Evolutionary conservation across 2,888 invertebrate species (phyloP).

Genomic region (Cataglyphis cursor): DNA sequence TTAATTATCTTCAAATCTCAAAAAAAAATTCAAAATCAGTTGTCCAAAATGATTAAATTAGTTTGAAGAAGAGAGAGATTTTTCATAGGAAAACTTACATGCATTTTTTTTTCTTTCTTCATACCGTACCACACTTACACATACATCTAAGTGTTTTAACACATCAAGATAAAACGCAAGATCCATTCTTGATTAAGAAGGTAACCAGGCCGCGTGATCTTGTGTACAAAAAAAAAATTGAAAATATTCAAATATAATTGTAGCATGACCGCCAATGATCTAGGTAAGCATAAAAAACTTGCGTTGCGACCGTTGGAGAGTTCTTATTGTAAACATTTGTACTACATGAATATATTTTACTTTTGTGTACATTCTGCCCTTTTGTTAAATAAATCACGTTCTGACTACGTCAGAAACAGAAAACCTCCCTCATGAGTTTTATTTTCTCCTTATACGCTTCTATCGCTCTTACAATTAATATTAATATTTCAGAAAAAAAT

Average conservation of each 20-base stretch:
- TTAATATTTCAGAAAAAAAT: neutral
- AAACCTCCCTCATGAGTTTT: neutral
- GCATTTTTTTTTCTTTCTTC: slow-evolving; percentile 2
- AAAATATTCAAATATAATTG: slow-evolving; percentile 15
- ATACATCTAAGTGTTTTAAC: slow-evolving; percentile 5
- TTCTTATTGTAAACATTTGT: slow-evolving; percentile 54
- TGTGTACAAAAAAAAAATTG: slow-evolving; percentile 18
- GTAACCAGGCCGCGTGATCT: neutral
- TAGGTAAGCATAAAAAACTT: slow-evolving; percentile 31
- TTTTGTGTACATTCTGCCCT: slow-evolving; percentile 41
- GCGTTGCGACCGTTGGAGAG: neutral
- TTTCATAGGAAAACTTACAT: neutral
- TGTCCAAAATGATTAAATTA: neutral
- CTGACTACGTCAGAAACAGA: slow-evolving; percentile 19
- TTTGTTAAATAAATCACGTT: slow-evolving; percentile 50
- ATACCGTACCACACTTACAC: neutral
- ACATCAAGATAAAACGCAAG: slow-evolving; percentile 7
- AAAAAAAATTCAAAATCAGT: slow-evolving; percentile 9
- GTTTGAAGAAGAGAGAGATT: neutral
- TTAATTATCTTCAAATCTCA: neutral
- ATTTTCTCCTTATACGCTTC: neutral
- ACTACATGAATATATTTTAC: slow-evolving; percentile 48
- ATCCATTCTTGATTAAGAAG: slow-evolving; percentile 10
- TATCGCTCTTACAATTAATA: neutral
- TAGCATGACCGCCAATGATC: slow-evolving; percentile 24